Base-by-base conservation (phyloP, 2,797 vertebrate species). In the Poecilia wingei region DNA sequence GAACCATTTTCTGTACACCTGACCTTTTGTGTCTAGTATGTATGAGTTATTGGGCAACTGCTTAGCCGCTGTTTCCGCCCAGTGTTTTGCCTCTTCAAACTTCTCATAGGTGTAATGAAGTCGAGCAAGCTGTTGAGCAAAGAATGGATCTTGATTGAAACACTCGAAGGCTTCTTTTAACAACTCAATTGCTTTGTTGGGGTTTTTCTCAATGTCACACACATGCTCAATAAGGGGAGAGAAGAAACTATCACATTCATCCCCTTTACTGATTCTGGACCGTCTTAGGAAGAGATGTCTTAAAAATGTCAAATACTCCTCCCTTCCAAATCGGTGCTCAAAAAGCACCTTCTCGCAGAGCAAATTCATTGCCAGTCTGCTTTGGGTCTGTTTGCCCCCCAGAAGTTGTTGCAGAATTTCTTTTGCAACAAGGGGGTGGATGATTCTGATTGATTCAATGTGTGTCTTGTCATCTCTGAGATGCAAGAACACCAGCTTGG, bases 51-150 rank as follows among this genome's bases (percentile, higher is more conserved):
- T 82, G 0, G 96, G 96, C 86, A 86, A 80, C 70, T 91, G 81
- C 20, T 45, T 75, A 74, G 91, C 95, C 81, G 96, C 96, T 9
- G 88, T 85, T 20, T 91, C 86, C 87, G 95, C 97, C 97, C 97
- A 97, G 0, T 79, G 0, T 81, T 95, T 83, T 0, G 97, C 96
- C 0, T 96, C 95, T 82, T 95, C 87, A 92, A 96, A 97, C 75
- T 89, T 94, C 36, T 96, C 94, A 0, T 85, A 77, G 28, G 79
- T 80, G 4, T 92, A 92, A 85, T 94, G 89, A 39, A 97, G 89
- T 22, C 97, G 95, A 80, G 97, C 96, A 82, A 97, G 93, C 64
- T 97, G 96, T 77, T 97, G 96, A 41, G 97, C 97, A 93, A 97
- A 96, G 57, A 95, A 95, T 0, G 95, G 20, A 91, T 97, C 91